A percentile compares a stretch with the other conserved stretches of the same genome.
These are phyloP conservation scores for Parnassius smintheus DNA, from an alignment of 2,888 invertebrate species.

Conservation along the genomic window DNA sequence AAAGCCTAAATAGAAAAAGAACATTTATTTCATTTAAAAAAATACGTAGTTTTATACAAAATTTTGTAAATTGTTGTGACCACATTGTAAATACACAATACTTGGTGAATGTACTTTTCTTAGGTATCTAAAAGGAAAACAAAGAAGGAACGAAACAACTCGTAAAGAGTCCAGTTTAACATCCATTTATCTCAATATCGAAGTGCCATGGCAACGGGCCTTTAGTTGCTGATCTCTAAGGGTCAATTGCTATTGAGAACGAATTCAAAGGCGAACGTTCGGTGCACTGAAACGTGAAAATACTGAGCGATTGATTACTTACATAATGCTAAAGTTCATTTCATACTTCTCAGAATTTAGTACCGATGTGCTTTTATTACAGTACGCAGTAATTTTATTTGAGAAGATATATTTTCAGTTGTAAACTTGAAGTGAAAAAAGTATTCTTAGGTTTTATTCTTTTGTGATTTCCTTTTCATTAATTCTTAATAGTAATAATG, in stretches of 20 bases:
- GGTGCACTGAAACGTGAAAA: conserved; percentile 1
- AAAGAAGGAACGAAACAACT: conserved; percentile 12
- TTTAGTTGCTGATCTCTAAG: conserved; percentile 13
- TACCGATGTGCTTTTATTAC: too few species aligned
- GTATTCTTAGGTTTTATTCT: too few species aligned
- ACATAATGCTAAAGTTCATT: conserved; percentile 2
- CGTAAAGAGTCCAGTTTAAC: conserved; percentile 22
- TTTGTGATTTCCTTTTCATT: too few species aligned
- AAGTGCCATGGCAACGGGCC: conserved; percentile 25
- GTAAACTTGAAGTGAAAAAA: background rate
- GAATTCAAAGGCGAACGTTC: conserved; percentile 5
- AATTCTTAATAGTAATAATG: too few species aligned
- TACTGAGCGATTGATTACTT: background rate
- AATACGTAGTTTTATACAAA: too few species aligned
- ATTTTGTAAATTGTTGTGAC: too few species aligned
- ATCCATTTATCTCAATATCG: conserved; percentile 27
- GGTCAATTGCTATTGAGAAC: conserved; percentile 18
- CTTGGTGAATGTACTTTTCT: conserved; percentile 4
- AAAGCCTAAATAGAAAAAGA: too few species aligned
- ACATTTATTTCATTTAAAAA: too few species aligned
- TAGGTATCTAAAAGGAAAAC: conserved; percentile 1
- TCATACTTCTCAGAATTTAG: background rate
- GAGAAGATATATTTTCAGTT: background rate
- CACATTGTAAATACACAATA: too few species aligned
- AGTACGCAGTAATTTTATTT: background rate